phyloP scores from a whole-genome alignment of 2,888 invertebrate species.

The Andrena fulva region DNA sequence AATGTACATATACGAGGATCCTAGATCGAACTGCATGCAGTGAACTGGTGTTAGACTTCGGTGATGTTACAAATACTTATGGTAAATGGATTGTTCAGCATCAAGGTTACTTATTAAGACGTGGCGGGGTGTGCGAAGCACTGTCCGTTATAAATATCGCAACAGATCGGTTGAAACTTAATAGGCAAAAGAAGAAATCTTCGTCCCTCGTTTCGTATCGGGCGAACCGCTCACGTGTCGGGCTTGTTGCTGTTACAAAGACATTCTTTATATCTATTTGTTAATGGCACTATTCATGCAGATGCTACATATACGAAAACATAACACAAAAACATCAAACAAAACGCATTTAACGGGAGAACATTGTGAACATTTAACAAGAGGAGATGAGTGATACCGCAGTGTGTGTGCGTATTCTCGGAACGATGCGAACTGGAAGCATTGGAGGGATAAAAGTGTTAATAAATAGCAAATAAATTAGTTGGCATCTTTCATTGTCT shows the following conservation, averaged over 20 bases:
- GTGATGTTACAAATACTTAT: slow-evolving; percentile 11
- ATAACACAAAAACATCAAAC: slow-evolving; percentile 24
- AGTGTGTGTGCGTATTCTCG: slow-evolving; percentile 48
- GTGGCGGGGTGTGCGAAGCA: not conserved
- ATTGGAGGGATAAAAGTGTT: slow-evolving; percentile 12
- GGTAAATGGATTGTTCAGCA: not conserved
- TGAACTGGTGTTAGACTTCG: slow-evolving; percentile 10
- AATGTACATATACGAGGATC: slow-evolving; percentile 39
- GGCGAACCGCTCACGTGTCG: not conserved
- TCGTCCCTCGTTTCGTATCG: not conserved
- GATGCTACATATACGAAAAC: slow-evolving; percentile 30
- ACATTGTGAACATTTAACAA: slow-evolving; percentile 15
- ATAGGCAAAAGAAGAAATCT: not conserved
- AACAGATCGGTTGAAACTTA: slow-evolving; percentile 18
- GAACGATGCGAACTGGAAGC: slow-evolving; percentile 36
- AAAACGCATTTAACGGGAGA: slow-evolving; percentile 33
- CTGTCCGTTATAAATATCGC: not conserved
- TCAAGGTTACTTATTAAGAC: not conserved
- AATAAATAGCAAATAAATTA: slow-evolving; percentile 50
- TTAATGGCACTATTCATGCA: slow-evolving; percentile 59
- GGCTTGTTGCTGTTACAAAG: not conserved
- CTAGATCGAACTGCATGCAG: slow-evolving; percentile 29
- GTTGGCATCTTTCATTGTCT: not conserved
- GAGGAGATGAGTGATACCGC: slow-evolving; percentile 4
- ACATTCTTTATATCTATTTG: slow-evolving; percentile 23